Evolutionary conservation across 2,113 vertebrate genomes (phyloP).

Genomic region (Motacilla tschutschensis): DNA sequence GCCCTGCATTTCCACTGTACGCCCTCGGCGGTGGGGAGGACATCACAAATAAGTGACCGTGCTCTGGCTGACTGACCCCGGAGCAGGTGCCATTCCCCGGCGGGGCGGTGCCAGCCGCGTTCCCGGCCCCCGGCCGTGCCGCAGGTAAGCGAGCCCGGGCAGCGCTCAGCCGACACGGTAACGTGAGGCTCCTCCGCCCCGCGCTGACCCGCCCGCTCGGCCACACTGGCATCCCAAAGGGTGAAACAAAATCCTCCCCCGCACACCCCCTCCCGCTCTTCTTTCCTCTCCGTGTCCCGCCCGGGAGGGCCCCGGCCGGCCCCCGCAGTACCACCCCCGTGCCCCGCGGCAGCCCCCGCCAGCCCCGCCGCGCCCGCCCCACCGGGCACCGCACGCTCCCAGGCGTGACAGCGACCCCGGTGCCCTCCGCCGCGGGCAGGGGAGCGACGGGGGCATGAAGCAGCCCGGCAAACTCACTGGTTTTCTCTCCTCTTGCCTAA

Average conservation of each 20-base stretch:
- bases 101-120: not conserved
- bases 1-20: not conserved
- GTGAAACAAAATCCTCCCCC: not conserved
- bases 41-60: rapidly evolving
- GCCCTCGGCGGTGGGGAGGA: not conserved
- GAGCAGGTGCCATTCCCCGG: not conserved
- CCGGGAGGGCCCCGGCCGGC: too few relatives aligned
- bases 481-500: conserved; percentile 53
- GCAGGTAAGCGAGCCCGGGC: not conserved
- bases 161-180: not conserved
- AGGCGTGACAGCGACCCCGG: not conserved
- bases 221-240: not conserved
- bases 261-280: not conserved
- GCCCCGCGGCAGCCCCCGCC: not conserved
- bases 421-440: not conserved
- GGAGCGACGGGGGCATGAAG: too few relatives aligned
- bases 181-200: not conserved
- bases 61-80: rapidly evolving
- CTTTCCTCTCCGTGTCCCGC: not conserved
- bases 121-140: not conserved
- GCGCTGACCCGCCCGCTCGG: not conserved
- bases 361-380: not conserved
- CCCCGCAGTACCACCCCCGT: rapidly evolving
- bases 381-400: not conserved
- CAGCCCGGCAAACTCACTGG: conserved; percentile 18